These are phyloP conservation scores for Drosophila quadrilineata DNA, from an alignment of 1,140 invertebrate species.

Conservation along the genomic window DNA sequence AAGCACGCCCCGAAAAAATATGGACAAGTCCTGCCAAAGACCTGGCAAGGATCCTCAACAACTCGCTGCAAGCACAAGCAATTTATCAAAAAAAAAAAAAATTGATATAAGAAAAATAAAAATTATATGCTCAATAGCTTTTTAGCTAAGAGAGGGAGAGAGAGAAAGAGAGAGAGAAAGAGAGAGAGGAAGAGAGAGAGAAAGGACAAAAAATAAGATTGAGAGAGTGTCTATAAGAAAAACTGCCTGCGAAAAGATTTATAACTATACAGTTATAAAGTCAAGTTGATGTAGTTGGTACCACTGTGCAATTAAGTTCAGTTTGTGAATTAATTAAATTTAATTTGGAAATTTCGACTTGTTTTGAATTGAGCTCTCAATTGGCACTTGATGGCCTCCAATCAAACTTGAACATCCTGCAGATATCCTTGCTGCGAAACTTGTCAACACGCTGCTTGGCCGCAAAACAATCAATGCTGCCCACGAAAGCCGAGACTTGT, in stretches of 20 bases:
- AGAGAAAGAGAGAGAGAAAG: too few relatives aligned
- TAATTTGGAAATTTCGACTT: background rate
- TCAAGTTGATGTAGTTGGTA: too few relatives aligned
- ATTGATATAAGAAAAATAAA: background rate
- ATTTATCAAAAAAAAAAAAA: constrained; percentile 48
- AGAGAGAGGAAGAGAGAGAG: too few relatives aligned
- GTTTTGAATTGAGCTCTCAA: constrained; percentile 16
- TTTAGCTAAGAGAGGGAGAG: background rate
- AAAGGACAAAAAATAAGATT: too few relatives aligned
- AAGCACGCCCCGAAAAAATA: constrained; percentile 16
- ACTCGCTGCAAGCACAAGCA: constrained; percentile 30
- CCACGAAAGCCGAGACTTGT: constrained; percentile 27
- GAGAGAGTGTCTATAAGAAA: too few relatives aligned
- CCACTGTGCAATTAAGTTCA: background rate
- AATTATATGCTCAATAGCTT: background rate
- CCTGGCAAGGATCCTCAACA: background rate
- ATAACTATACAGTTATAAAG: too few relatives aligned
- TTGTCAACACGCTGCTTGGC: constrained; percentile 40
- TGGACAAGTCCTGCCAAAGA: constrained; percentile 2
- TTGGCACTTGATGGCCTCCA: constrained; percentile 21
- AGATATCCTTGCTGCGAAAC: constrained; percentile 28
- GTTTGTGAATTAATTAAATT: constrained; percentile 8
- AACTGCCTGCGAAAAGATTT: too few relatives aligned
- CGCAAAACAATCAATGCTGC: constrained; percentile 67
- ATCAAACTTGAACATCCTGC: constrained; percentile 37